Conservation (phyloP, 2,797 vertebrate species). For the Mus minutoides region DNA sequence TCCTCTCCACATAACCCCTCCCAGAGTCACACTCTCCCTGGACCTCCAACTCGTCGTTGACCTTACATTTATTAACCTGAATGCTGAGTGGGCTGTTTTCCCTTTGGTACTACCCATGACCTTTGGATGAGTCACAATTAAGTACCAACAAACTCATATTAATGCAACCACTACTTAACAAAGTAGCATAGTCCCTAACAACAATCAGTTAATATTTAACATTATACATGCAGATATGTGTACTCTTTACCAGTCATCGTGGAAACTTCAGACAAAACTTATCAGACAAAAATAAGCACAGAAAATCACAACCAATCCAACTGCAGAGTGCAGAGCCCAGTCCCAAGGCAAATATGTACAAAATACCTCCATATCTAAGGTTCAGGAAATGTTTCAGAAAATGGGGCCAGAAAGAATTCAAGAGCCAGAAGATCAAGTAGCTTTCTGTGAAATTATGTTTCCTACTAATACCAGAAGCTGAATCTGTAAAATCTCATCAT, state of each 20-base stretch:
- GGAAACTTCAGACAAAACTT: not conserved
- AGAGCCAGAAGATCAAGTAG: not conserved
- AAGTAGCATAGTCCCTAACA: not conserved
- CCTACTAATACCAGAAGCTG: not conserved
- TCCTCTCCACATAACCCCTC: too few relatives aligned
- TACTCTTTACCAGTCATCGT: not conserved
- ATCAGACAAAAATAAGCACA: not conserved
- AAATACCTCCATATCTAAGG: not conserved
- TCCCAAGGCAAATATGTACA: not conserved
- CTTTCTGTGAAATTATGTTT: not conserved
- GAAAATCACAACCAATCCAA: not conserved
- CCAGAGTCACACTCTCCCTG: too few relatives aligned
- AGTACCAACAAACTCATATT: too few relatives aligned
- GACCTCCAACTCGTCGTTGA: too few relatives aligned
- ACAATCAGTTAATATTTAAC: not conserved
- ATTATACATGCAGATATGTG: not conserved
- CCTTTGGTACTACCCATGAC: too few relatives aligned
- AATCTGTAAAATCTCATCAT: not conserved
- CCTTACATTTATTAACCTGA: too few relatives aligned
- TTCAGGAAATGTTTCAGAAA: not conserved
- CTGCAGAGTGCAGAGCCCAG: not conserved
- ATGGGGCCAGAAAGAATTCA: not conserved
- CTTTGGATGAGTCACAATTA: too few relatives aligned
- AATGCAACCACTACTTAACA: not conserved
- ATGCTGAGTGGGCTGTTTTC: too few relatives aligned